Percentiles rank a stretch among this genome's conserved stretches.
Evolutionary conservation across 2,113 vertebrate genomes (phyloP).

Genomic region (Platysternon megacephalum): DNA sequence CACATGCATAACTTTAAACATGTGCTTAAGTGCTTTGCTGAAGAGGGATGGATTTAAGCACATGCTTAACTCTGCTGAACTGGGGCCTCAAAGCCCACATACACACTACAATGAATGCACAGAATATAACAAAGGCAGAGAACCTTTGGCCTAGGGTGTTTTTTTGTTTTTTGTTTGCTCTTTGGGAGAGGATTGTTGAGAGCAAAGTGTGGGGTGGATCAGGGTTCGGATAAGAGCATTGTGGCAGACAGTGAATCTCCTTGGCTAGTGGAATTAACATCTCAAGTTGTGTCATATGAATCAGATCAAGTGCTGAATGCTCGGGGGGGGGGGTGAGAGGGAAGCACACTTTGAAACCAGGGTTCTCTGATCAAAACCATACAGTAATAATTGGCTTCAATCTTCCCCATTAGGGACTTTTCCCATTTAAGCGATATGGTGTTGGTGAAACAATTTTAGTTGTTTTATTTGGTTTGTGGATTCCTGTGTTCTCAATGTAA

Average conservation of each 20-base stretch:
- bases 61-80: slow-evolving; percentile 12
- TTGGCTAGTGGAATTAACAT: slow-evolving; percentile 52
- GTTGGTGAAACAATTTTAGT: background rate
- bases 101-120: background rate
- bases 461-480: slow-evolving; percentile 48
- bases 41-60: background rate
- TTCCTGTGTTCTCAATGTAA: background rate
- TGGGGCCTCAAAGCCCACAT: slow-evolving; percentile 3
- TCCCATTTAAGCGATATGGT: background rate
- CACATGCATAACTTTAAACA: background rate
- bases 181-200: slow-evolving; percentile 8
- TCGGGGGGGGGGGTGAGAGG: background rate
- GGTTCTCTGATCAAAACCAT: slow-evolving; percentile 44
- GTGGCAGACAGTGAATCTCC: slow-evolving; percentile 62
- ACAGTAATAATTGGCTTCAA: background rate
- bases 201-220: slow-evolving; percentile 23
- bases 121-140: slow-evolving; percentile 33
- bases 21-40: background rate
- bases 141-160: slow-evolving; percentile 23
- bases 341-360: slow-evolving; percentile 20
- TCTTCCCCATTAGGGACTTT: slow-evolving; percentile 16
- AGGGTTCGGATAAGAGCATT: slow-evolving; percentile 32
- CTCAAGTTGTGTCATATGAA: slow-evolving; percentile 56
- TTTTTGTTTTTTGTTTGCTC: background rate
- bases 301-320: slow-evolving; percentile 30